Base-by-base conservation (phyloP, 1,140 invertebrate species). In the Andrena cerasifolii region DNA sequence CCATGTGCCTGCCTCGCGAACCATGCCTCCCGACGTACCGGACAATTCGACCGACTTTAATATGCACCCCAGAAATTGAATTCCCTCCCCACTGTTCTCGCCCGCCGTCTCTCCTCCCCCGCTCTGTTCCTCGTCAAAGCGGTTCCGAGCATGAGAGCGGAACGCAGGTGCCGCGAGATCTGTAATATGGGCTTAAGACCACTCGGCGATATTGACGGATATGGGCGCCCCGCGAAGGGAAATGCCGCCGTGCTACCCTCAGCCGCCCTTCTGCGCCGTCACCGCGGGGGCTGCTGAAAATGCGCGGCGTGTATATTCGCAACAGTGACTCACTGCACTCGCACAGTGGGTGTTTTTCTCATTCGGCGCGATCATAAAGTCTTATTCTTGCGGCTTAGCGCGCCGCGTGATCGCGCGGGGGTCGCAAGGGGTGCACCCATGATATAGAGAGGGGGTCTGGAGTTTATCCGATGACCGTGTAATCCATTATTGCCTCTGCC, bases 41-140 rank as follows among this genome's bases (percentile, higher is more conserved):
- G 80, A 86, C 85, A 84, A 86, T 83, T 86, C 86, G 78, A 82
- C 63, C 81, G 87, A 86, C 86, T 90, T 90, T 89, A 87, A 90
- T 88, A 90, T 89, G 88, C 88, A 82, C 83, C 84, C 82, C 78
- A 86, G 85, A 89, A 90, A 90, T 90, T 90, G 79, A 89, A 89
- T 90, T 87, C 79, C 49, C 78, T 73, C 79, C 72, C 66, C 51
- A 45, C 53, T 28, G 43, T 40, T 16, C 28, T 45, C 47, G 7
- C 28, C 53, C 26, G 26, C 62, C 74, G 14, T 47, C 51, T 43
- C 21, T 24, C 18, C 36, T 14, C 14, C 10, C 40, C 21, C 8
- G 6, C 26, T 51, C 40, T 8, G 51, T 47, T 33, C 2, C 31
- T 49, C 74, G 67, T 67, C 74, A 68, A 78, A 74, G 63, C 68